Conservation (phyloP, 2,797 vertebrate species). For the Limosa lapponica region DNA sequence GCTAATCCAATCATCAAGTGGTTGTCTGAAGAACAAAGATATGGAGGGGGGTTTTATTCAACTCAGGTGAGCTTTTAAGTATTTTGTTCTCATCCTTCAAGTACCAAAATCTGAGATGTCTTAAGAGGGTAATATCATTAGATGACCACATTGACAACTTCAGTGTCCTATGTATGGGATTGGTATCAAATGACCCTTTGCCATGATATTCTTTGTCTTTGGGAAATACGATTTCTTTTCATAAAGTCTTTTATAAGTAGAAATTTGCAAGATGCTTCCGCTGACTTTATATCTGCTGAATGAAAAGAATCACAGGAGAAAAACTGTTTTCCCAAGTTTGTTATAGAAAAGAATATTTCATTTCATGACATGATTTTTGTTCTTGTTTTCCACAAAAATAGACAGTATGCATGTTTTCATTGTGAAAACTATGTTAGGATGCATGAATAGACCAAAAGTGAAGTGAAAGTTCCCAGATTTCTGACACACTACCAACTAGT, state of each 20-base stretch:
- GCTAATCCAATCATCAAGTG: constrained; percentile 85
- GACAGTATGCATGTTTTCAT: neutral
- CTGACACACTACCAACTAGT: neutral
- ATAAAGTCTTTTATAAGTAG: neutral
- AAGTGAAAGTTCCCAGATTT: neutral
- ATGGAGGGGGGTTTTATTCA: constrained; percentile 88
- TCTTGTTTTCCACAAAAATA: neutral
- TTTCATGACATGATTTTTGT: neutral
- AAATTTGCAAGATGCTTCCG: neutral
- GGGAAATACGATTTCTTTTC: neutral
- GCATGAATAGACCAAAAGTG: neutral
- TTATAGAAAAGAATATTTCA: neutral
- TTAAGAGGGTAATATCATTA: neutral
- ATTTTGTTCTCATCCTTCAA: neutral
- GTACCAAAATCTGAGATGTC: neutral
- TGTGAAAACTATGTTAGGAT: neutral
- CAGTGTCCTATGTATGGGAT: neutral
- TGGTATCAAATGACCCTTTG: neutral
- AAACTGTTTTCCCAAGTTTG: neutral
- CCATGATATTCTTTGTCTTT: neutral
- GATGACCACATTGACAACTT: neutral
- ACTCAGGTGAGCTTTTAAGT: constrained; percentile 80
- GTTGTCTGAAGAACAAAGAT: constrained; percentile 90
- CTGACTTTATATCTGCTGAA: neutral
- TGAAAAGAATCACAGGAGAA: neutral